Evolutionary conservation across 2,113 vertebrate genomes (phyloP).

Genomic region (Actenoides lindsayi): DNA sequence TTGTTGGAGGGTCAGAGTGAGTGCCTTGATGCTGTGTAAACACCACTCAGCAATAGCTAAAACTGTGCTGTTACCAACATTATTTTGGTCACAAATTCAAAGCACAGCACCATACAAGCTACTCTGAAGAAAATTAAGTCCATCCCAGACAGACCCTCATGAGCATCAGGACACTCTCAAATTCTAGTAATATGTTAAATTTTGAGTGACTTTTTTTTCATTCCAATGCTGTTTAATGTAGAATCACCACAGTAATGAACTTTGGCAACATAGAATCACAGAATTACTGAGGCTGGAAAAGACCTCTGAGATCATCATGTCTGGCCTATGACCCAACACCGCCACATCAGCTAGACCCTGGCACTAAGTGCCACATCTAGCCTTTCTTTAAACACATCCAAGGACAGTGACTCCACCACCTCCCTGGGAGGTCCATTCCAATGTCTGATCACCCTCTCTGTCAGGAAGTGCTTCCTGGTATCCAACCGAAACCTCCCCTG

Average conservation of each 20-base stretch:
- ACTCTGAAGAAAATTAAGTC: not conserved
- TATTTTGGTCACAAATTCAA: not conserved
- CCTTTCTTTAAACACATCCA: too few relatives aligned
- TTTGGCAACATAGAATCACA: too few relatives aligned
- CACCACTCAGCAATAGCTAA: not conserved
- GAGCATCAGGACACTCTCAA: not conserved
- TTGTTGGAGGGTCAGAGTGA: not conserved
- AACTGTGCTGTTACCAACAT: not conserved
- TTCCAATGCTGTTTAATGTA: not conserved
- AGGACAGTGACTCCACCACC: too few relatives aligned
- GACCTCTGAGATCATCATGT: too few relatives aligned
- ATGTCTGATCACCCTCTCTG: too few relatives aligned
- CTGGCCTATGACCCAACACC: too few relatives aligned
- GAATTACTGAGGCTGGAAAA: too few relatives aligned
- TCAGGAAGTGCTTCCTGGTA: too few relatives aligned
- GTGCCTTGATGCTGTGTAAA: not conserved
- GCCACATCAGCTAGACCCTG: too few relatives aligned
- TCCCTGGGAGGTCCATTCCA: too few relatives aligned
- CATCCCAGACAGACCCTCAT: not conserved
- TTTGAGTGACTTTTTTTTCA: not conserved
- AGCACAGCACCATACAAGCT: rapidly evolving
- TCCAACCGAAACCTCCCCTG: too few relatives aligned
- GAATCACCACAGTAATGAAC: not conserved
- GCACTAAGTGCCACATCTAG: too few relatives aligned
- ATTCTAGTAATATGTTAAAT: not conserved